These are phyloP conservation scores for Psophia crepitans DNA, from an alignment of 2,113 vertebrate species.

Conservation along the genomic window DNA sequence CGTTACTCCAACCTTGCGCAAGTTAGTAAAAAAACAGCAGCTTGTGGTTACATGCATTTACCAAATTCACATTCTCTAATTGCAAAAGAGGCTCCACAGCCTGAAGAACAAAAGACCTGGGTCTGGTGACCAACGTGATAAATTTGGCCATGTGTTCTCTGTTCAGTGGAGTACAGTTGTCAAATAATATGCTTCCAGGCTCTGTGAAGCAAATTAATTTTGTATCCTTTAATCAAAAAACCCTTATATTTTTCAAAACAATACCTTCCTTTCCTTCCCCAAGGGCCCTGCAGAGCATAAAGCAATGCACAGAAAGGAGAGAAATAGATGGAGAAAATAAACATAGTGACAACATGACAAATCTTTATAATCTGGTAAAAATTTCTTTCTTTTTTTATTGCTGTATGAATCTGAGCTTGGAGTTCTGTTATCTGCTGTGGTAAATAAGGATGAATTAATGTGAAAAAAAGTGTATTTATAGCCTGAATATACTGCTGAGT, in stretches of 20 bases:
- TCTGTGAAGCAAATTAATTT: constrained; percentile 68
- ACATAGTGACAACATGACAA: constrained; percentile 58
- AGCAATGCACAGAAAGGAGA: constrained; percentile 19
- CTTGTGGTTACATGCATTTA: neutral
- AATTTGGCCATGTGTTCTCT: constrained; percentile 47
- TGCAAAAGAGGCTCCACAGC: neutral
- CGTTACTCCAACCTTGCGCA: neutral
- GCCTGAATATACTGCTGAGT: constrained; percentile 25
- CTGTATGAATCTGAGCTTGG: constrained; percentile 16
- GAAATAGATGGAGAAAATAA: constrained; percentile 55
- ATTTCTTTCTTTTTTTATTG: constrained; percentile 41
- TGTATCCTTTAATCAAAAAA: constrained; percentile 65
- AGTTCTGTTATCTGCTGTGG: constrained; percentile 48
- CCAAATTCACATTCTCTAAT: neutral
- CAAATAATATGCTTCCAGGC: constrained; percentile 63
- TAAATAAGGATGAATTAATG: constrained; percentile 63
- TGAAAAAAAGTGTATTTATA: constrained; percentile 6
- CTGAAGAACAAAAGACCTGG: constrained; percentile 21
- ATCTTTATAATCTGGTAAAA: constrained; percentile 60
- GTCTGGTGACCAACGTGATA: constrained; percentile 10
- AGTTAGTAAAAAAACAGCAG: neutral
- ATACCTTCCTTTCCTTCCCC: constrained; percentile 18
- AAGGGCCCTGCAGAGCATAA: constrained; percentile 34
- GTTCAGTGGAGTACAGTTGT: constrained; percentile 38
- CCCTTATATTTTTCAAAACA: constrained; percentile 56